Base-by-base conservation (phyloP, 2,113 vertebrate genomes). In the Delphinapterus leucas region DNA sequence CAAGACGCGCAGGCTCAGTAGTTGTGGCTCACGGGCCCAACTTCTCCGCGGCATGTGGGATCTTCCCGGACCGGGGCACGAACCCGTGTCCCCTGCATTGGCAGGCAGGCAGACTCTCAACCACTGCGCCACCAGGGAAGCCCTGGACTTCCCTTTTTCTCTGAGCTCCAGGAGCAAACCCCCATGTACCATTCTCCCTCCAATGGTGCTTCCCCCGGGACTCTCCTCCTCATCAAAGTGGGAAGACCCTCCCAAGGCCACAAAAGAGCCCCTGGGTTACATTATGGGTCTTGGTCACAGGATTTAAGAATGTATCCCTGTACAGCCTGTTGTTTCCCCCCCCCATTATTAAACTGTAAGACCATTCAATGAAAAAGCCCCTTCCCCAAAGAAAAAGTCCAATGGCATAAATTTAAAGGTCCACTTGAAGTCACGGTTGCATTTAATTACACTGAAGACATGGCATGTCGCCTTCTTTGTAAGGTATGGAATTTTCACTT, bases 91-190 rank as follows among this genome's bases (percentile, higher is more conserved):
- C 47, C 47, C 47, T 49, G 47, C 13, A 49, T 14, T 14, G 13
- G 47, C 13, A 49, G 47, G 47, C 47, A 49, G 47, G 47, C 47
- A 49, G 47, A 49, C 47, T 49, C 47, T 49, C 13, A 49, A 49
- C 47, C 47, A 49, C 47, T 49, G 47, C 47, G 3, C 47, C 47
- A 49, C 47, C 47, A 49, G 47, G 47, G 47, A 49, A 49, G 47
- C 47, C 47, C 47, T 49, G 47, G 47, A 49, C 47, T 49, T 49
- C 3, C 47, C 47, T 90, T 91, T 71, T 77, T n/a, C 82, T 61
- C 25, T 36, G 7, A 92, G 87, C 71, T 92, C 95, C 92, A 96
- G 38, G 70, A 96, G 95, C 82, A n/a, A 17, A 83, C 81, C 93
- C 93, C 96, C 96, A 95, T 92, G 47, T 73, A 93, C 61, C 88